Evolutionary conservation across 2,113 vertebrate genomes (phyloP).

Genomic region (Todiramphus chloris): DNA sequence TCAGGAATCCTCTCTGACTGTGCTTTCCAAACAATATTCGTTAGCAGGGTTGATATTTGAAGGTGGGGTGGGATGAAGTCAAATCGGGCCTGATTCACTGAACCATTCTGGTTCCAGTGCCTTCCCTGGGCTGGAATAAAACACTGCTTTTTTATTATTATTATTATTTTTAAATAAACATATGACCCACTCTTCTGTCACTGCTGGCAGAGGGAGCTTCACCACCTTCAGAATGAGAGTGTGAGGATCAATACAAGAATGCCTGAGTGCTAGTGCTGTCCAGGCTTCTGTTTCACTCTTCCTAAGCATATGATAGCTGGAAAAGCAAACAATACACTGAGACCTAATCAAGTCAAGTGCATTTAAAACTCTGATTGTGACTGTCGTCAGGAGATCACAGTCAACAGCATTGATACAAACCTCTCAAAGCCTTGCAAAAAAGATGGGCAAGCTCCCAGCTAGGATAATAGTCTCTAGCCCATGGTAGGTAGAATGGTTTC

Average conservation of each 20-base stretch:
- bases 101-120: neutral
- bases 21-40: neutral
- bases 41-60: neutral
- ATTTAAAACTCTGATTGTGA: neutral
- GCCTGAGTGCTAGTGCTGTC: neutral
- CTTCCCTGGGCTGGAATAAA: neutral
- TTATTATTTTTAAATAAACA: neutral
- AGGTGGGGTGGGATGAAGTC: neutral
- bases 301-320: neutral
- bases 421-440: neutral
- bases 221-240: neutral
- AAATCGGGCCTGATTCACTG: neutral
- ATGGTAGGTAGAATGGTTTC: neutral
- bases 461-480: neutral
- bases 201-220: neutral
- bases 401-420: neutral
- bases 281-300: neutral
- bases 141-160: neutral
- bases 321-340: neutral
- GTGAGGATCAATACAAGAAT: neutral
- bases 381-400: neutral
- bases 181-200: neutral
- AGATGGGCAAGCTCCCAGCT: neutral
- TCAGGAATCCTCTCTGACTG: neutral
- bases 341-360: constrained; percentile 3